Conservation (phyloP, 2,888 invertebrate species). For the Schizotus pectinicornis region DNA sequence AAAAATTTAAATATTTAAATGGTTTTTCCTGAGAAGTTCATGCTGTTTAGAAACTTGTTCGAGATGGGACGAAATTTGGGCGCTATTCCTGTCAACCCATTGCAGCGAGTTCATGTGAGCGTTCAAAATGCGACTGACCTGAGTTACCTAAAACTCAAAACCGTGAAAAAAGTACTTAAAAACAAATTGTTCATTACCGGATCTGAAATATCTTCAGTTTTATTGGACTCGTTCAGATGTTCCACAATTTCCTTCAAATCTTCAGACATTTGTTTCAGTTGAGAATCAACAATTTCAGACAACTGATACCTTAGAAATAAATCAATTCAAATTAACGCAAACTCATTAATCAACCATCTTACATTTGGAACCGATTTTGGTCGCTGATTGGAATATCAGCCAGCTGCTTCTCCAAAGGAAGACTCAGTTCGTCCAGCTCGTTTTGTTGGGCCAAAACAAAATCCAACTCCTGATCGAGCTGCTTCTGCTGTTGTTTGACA, state of each 20-base stretch:
- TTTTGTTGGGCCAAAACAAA: conserved; percentile 92
- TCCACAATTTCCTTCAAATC: conserved; percentile 95
- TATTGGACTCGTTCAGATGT: conserved; percentile 88
- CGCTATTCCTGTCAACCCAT: conserved; percentile 89
- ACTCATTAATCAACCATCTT: too few relatives aligned
- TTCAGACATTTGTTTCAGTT: conserved; percentile 92
- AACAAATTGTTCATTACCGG: too few relatives aligned
- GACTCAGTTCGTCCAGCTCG: conserved; percentile 86
- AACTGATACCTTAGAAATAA: conserved; percentile 77
- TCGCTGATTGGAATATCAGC: conserved; percentile 74
- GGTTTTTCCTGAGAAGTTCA: conserved; percentile 55
- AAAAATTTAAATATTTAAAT: conserved; percentile 14
- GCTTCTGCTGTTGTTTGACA: conserved; percentile 87
- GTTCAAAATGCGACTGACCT: conserved; percentile 92
- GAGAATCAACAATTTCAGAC: conserved; percentile 90
- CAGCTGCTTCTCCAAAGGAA: conserved; percentile 84
- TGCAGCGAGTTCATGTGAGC: conserved; percentile 96
- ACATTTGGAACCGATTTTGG: conserved; percentile 89
- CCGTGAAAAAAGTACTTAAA: conserved; percentile 12
- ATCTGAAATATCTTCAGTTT: conserved; percentile 82
- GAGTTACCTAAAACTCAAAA: conserved; percentile 74
- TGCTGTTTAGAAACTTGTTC: conserved; percentile 84
- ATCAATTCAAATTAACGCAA: conserved; percentile 1
- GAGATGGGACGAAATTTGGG: conserved; percentile 76
- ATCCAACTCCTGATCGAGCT: conserved; percentile 91